Base-by-base conservation (phyloP, 1,140 invertebrate genomes). In the Drosophila quadrilineata region DNA sequence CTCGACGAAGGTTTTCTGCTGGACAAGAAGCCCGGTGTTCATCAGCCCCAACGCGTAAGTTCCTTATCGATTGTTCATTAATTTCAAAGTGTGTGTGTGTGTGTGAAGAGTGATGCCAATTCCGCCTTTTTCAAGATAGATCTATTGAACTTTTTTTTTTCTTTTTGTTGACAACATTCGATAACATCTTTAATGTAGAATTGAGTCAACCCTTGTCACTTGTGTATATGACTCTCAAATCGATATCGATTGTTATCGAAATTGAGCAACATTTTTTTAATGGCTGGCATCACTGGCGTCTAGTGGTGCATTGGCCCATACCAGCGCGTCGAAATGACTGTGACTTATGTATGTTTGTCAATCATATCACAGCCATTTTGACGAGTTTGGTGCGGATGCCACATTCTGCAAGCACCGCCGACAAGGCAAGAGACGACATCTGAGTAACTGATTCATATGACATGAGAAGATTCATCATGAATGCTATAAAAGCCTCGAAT, bases 1-100 rank as follows among this genome's bases (percentile, higher is more conserved):
- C 91, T 99, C 6, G 99, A 99, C 92, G 96, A 99, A 91, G 99
- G 99, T 58, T 99, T 99, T 89, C 91, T 99, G 16, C 90, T 99
- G 57, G 98, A 99, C 89, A 99, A 99, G 88, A 99, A 98, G 91
- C 93, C 96, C 10, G 98, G 98, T 38, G 92, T 95, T 41, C 94
- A 96, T 90, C 96, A 98, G 86, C 97, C 97, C 6, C 96, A 97
- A 84, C 92, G 93, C 9, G 86, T 89, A 75, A 80, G 77, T 72
- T n/a, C n/a, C n/a, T n/a, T n/a, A n/a, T n/a, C n/a, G n/a, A 31
- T 40, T 43, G 43, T 26, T 41, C 26, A 33, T 54, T 2, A 6
- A 6, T 0, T 17, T 31, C 6, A 46, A 21, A 6, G 3, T n/a
- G 10, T 21, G 16, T 60, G 10, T 36, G 8, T 28, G 3, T 59